A percentile compares a stretch with the other conserved stretches of the same genome.
phyloP scores from a whole-genome alignment of 2,797 vertebrate genomes.

The Rhinichthys osculus region DNA sequence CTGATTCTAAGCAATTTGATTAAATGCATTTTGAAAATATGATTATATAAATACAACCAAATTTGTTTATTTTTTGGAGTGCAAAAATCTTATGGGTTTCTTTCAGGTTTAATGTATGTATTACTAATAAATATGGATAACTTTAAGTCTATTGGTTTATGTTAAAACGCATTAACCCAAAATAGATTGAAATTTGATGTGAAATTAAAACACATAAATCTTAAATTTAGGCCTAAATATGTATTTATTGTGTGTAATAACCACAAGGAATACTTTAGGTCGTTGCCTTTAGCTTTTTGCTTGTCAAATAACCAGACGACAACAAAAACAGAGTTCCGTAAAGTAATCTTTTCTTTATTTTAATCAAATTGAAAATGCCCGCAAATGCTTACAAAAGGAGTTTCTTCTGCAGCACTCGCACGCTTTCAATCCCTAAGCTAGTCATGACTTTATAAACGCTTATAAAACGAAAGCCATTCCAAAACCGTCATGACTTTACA shows the following conservation, averaged over 20 bases:
- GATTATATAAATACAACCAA: neutral
- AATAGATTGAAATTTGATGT: neutral
- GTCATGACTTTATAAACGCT: slow-evolving; percentile 1
- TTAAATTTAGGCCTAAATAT: neutral
- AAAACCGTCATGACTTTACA: neutral
- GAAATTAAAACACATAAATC: neutral
- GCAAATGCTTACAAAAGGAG: slow-evolving; percentile 4
- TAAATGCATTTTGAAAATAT: neutral
- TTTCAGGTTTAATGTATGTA: no score
- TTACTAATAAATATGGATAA: no score
- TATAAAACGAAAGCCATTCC: neutral
- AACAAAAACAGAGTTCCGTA: neutral
- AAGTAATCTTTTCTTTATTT: slow-evolving; percentile 25
- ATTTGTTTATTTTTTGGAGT: no score
- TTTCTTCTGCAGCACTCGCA: slow-evolving; percentile 27
- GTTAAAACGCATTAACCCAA: neutral
- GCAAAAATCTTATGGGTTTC: no score
- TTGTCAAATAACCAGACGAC: neutral
- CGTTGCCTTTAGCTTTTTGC: neutral
- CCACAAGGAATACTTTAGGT: neutral
- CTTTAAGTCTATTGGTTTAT: no score
- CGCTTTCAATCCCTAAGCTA: neutral
- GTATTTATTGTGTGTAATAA: neutral
- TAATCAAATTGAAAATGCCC: neutral
- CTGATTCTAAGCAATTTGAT: neutral